These are phyloP conservation scores for Oxygymnocypris stewartii DNA, from an alignment of 2,113 vertebrate genomes.

Conservation along the genomic window DNA sequence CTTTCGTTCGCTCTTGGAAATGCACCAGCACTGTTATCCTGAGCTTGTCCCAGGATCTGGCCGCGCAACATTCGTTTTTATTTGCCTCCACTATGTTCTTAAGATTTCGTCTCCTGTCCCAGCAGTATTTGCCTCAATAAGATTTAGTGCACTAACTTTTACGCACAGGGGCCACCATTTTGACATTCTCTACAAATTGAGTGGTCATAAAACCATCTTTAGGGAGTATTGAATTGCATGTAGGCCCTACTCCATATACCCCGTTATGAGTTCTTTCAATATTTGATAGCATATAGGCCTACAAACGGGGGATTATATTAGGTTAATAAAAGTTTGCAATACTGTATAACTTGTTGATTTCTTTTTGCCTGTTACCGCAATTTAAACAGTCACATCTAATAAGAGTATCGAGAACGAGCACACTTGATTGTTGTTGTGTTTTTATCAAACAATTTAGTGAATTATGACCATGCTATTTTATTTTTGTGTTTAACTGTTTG, in stretches of 20 bases:
- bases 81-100: conserved; percentile 42
- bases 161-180: conserved; percentile 24
- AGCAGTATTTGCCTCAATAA: not conserved
- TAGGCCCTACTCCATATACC: not conserved
- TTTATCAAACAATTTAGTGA: not conserved
- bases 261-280: conserved; percentile 63
- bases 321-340: conserved; percentile 21
- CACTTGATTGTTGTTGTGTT: not conserved
- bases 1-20: conserved; percentile 63
- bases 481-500: not conserved
- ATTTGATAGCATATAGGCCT: conserved; percentile 6
- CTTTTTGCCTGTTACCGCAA: not conserved
- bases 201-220: conserved; percentile 17
- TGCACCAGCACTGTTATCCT: conserved; percentile 74
- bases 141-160: conserved; percentile 40
- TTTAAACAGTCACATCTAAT: not conserved
- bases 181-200: conserved; percentile 38
- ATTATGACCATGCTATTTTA: not conserved
- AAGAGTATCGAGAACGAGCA: not conserved
- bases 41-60: conserved; percentile 36
- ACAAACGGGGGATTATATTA: not conserved
- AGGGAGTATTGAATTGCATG: conserved; percentile 40
- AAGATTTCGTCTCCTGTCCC: conserved; percentile 27
- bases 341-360: not conserved
- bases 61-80: conserved; percentile 41